Base-by-base conservation (phyloP, 2,888 invertebrate species). In the Drosophila mimetica region DNA sequence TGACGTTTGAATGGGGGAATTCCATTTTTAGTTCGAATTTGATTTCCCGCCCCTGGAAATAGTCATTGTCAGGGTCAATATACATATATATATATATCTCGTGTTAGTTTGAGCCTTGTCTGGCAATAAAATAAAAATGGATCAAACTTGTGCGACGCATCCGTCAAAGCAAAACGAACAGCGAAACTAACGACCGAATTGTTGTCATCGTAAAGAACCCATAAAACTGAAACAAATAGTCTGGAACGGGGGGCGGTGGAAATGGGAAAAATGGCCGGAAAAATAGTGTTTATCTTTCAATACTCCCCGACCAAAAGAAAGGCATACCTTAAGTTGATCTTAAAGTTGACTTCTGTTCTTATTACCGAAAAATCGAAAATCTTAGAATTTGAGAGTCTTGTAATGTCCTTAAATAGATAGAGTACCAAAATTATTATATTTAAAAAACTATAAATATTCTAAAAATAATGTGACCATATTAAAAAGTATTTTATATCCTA, bases 131-230 rank as follows among this genome's bases (percentile, higher is more conserved):
- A 83, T 77, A 71, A 72, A 83, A 83, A 83, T 80, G 81, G 66
- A 79, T 79, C 78, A 84, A 80, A 79, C 84, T 79, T 83, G 65
- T 74, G 77, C 53, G 18, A 74, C 74, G 73, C 73, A 66, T 72
- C 44, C 20, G 28, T 51, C 46, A 55, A 63, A 63, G 42, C 37
- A 36, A 44, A 59, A n/a, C 58, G 34, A 73, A 61, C 39, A 58
- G 32, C 50, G 28, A 30, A 51, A 51, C 50, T 47, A 52, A 69
- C 58, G 52, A 42, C 66, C 51, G 28, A 46, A 52, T 69, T 41
- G 54, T 55, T 80, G 78, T 71, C 84, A 66, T 75, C 79, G 76
- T 78, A 75, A 78, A 78, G 69, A 73, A 66, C 66, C 59, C 75
- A 79, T 75, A 66, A 78, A 70, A 84, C 52, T 46, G 51, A 61